Evolutionary conservation across 2,797 vertebrate genomes (phyloP), one percentile per base, ranked within the genome.

Genomic region (Babyrousa celebensis): DNA sequence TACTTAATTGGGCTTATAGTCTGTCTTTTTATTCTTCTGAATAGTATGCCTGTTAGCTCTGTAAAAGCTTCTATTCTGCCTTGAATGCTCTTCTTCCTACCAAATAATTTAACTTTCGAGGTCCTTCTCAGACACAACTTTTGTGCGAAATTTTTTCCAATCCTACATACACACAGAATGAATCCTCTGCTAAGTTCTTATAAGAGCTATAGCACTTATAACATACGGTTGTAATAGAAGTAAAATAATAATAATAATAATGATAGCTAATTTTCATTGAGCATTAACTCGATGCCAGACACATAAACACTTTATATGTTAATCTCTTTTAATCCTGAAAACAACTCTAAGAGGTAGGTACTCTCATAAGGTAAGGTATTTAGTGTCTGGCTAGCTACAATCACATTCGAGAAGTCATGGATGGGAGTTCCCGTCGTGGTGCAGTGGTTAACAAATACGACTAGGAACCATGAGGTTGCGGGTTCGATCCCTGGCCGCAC

Each of bases 41-140:
- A 48, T 89, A 85, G 77, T 92, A 71, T 56, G 20, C 11, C 14
- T 92, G 20, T 68, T 86, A 60, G 32, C n/a, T 62, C 75, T 94
- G 29, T 85, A 74, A 89, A 96, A 95, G 29, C 40, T 86, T 94
- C 40, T 23, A 89, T 90, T 95, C 67, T 94, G 18, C 43, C 74
- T 92, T 5, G 62, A 84, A 86, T 80, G 36, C 10, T 88, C 72
- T 89, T 94, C 67, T 83, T 95, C 29, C 62, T 86, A 84, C 12
- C 27, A 85, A 88, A 80, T 65, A 93, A 75, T 43, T 79, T 63
- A 89, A 56, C 23, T 77, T 89, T 88, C 67, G 93, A 91, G 56
- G 40, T 7, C 68, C 23, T 89, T 9, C 54, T 89, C 48, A 56
- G 91, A 94, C 25, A 92, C 12, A 94, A 18, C 27, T 95, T 85